Percentiles rank a stretch among this genome's conserved stretches.
phyloP scores from a whole-genome alignment of 2,888 invertebrate species.

The Acanthosepion lycidas region DNA sequence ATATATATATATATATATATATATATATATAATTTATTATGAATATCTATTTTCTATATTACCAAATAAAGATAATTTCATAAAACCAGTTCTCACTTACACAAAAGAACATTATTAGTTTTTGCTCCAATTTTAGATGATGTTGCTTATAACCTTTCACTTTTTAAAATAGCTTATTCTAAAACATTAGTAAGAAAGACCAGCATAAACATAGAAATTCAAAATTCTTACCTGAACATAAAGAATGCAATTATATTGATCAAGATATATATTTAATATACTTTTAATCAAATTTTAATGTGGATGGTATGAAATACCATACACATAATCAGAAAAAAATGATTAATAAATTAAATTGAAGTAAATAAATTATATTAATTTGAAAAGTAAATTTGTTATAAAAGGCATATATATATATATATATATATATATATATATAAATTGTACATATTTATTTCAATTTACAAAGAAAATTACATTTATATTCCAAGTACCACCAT shows the following conservation, averaged over 20 bases:
- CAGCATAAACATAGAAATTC: constrained; percentile 33
- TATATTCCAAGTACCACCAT: not conserved
- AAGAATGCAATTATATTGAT: not conserved
- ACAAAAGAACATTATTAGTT: not conserved
- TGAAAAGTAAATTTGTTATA: not conserved
- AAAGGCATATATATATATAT: not conserved
- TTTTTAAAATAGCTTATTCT: constrained; percentile 14
- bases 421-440: too few species aligned
- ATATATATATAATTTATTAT: not conserved
- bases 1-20: too few species aligned
- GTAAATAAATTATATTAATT: not conserved
- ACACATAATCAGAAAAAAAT: not conserved
- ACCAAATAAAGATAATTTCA: not conserved
- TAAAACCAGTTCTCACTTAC: constrained; percentile 11
- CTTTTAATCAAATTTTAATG: not conserved
- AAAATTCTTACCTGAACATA: not conserved
- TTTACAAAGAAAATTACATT: constrained; percentile 11
- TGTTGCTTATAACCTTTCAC: not conserved
- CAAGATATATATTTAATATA: not conserved
- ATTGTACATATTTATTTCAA: not conserved
- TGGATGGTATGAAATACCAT: not conserved
- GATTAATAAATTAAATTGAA: not conserved
- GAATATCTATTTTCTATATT: not conserved
- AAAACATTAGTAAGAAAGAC: constrained; percentile 2
- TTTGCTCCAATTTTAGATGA: constrained; percentile 9